A percentile compares a stretch with the other conserved stretches of the same genome.
Conservation (phyloP, 2,797 vertebrate species). For the Acanthurus lineatus region DNA sequence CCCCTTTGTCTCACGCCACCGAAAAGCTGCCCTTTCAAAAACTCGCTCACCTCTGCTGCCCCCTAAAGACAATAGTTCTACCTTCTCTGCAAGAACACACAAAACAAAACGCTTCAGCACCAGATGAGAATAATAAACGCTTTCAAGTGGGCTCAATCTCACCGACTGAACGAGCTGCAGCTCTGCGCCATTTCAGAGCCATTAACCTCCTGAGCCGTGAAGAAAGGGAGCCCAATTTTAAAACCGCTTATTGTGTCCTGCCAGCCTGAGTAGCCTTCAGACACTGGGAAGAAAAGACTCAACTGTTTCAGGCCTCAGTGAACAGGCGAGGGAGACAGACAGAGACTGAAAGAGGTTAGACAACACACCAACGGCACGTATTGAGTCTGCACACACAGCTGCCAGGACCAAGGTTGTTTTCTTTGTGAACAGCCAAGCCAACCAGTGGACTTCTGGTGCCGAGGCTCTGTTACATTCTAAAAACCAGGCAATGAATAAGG, state of each 20-base stretch:
- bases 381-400: conserved; percentile 75
- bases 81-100: conserved; percentile 74
- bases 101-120: conserved; percentile 77
- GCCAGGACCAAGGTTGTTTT: conserved; percentile 81
- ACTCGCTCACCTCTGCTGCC: conserved; percentile 86
- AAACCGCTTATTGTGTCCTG: conserved; percentile 83
- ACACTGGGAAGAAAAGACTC: conserved; percentile 81
- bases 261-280: conserved; percentile 79
- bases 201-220: conserved; percentile 83
- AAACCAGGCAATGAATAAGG: conserved; percentile 63
- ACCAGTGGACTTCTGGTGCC: conserved; percentile 76
- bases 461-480: conserved; percentile 66
- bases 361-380: conserved; percentile 72
- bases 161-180: conserved; percentile 71
- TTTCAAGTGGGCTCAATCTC: conserved; percentile 84
- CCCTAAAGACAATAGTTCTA: conserved; percentile 84
- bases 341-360: conserved; percentile 83
- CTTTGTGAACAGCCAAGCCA: conserved; percentile 78
- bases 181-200: conserved; percentile 80
- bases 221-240: conserved; percentile 81
- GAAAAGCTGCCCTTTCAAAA: conserved; percentile 77
- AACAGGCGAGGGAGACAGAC: conserved; percentile 78
- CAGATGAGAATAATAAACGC: conserved; percentile 83
- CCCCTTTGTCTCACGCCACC: conserved; percentile 75
- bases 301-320: conserved; percentile 83